A percentile compares a stretch with the other conserved stretches of the same genome.
phyloP scores from a whole-genome alignment of 2,888 invertebrate species.

The Yponomeuta malinellus region DNA sequence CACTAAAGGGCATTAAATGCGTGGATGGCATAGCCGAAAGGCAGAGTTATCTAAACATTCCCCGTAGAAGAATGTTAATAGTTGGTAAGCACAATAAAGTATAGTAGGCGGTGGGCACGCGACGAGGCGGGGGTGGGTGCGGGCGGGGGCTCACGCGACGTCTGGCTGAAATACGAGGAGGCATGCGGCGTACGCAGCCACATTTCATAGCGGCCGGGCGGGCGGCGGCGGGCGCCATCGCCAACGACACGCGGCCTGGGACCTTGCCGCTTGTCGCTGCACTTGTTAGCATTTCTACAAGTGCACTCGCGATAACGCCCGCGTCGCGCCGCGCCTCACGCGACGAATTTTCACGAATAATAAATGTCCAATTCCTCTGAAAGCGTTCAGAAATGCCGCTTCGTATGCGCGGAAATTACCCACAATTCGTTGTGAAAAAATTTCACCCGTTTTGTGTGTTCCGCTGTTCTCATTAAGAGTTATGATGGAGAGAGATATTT shows the following conservation, averaged over 20 bases:
- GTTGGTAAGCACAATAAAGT: slow-evolving; percentile 56
- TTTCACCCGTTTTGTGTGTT: not conserved
- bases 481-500: not conserved
- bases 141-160: slow-evolving; percentile 25
- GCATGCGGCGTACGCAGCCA: slow-evolving; percentile 14
- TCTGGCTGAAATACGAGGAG: slow-evolving; percentile 11
- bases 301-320: slow-evolving; percentile 19
- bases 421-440: not conserved
- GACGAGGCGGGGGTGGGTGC: slow-evolving; percentile 39
- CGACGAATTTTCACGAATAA: slow-evolving; percentile 17
- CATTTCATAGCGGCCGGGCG: slow-evolving; percentile 13
- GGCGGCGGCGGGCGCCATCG: not conserved
- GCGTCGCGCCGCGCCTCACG: slow-evolving; percentile 18
- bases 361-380: slow-evolving; percentile 13
- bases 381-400: slow-evolving; percentile 8
- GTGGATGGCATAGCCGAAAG: slow-evolving; percentile 20
- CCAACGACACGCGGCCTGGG: slow-evolving; percentile 12
- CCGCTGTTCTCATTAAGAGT: not conserved
- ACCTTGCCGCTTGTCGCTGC: slow-evolving; percentile 15
- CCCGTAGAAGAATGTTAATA: slow-evolving; percentile 70
- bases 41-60: slow-evolving; percentile 65
- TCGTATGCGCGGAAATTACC: slow-evolving; percentile 3
- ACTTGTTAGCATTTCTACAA: slow-evolving; percentile 21
- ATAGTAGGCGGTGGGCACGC: slow-evolving; percentile 43
- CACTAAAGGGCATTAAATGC: slow-evolving; percentile 12